phyloP scores from a whole-genome alignment of 2,797 vertebrate genomes.

The Poecilia velifera region DNA sequence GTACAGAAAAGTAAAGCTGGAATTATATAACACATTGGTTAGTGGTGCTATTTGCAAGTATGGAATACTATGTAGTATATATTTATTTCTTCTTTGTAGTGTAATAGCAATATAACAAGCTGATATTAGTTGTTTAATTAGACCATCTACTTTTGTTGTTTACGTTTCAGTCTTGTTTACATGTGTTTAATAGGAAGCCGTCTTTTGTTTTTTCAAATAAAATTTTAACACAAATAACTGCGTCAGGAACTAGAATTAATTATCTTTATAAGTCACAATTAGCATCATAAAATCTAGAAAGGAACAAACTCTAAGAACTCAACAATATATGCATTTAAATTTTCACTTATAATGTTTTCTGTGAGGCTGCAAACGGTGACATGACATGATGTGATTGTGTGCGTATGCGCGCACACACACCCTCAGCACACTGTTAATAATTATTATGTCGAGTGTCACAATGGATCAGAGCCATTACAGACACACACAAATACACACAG shows the following conservation, averaged over 20 bases:
- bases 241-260: background rate
- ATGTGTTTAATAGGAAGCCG: background rate
- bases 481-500: constrained; percentile 24
- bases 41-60: background rate
- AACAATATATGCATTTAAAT: background rate
- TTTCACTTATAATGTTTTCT: background rate
- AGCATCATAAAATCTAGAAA: background rate
- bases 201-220: background rate
- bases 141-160: background rate
- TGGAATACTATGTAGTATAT: background rate
- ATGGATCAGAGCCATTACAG: constrained; percentile 47
- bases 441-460: constrained; percentile 57
- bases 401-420: constrained; percentile 4
- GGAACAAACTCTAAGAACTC: background rate
- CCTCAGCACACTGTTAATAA: constrained; percentile 43
- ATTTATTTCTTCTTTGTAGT: background rate
- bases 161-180: background rate
- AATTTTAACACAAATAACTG: background rate
- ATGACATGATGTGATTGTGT: constrained; percentile 23
- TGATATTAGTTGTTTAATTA: background rate
- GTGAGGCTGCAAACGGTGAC: background rate
- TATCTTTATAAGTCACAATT: background rate
- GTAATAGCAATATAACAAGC: background rate
- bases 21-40: background rate
- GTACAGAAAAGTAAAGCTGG: background rate